Conservation (phyloP, 2,888 invertebrate species). For the Tinea trinotella region DNA sequence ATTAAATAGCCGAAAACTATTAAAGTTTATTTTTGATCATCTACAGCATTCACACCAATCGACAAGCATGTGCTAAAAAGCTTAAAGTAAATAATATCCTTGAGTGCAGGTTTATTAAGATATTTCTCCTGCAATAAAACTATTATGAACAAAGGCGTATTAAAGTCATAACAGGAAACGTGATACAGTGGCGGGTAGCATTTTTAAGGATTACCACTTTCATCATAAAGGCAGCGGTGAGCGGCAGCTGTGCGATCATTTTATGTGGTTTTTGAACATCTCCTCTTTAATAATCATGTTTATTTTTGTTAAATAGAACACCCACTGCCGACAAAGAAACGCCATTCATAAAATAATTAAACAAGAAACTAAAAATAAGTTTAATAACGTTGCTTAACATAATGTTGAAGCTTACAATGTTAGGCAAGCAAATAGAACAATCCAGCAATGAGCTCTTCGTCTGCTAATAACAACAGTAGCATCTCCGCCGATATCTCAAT, state of each 20-base stretch:
- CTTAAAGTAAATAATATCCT: neutral
- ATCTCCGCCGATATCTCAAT: slow-evolving; percentile 67
- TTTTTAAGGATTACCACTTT: slow-evolving; percentile 53
- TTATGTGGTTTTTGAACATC: slow-evolving; percentile 62
- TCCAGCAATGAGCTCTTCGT: slow-evolving; percentile 62
- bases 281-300: slow-evolving; percentile 66
- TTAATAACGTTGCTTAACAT: slow-evolving; percentile 18
- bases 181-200: slow-evolving; percentile 55
- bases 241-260: slow-evolving; percentile 60
- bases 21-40: no score
- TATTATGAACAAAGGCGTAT: slow-evolving; percentile 55
- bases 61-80: no score
- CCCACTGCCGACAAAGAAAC: slow-evolving; percentile 40
- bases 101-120: neutral
- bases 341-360: slow-evolving; percentile 5
- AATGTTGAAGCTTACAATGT: slow-evolving; percentile 19
- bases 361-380: slow-evolving; percentile 16
- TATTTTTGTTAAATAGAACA: slow-evolving; percentile 60
- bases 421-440: slow-evolving; percentile 28
- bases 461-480: slow-evolving; percentile 66
- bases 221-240: slow-evolving; percentile 60
- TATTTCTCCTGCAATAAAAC: slow-evolving; percentile 39
- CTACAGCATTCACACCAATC: no score
- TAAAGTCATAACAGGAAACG: slow-evolving; percentile 70
- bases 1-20: no score